A percentile compares a stretch with the other conserved stretches of the same genome.
phyloP scores from a whole-genome alignment of 2,797 vertebrate genomes.

The Leuciscus waleckii region DNA sequence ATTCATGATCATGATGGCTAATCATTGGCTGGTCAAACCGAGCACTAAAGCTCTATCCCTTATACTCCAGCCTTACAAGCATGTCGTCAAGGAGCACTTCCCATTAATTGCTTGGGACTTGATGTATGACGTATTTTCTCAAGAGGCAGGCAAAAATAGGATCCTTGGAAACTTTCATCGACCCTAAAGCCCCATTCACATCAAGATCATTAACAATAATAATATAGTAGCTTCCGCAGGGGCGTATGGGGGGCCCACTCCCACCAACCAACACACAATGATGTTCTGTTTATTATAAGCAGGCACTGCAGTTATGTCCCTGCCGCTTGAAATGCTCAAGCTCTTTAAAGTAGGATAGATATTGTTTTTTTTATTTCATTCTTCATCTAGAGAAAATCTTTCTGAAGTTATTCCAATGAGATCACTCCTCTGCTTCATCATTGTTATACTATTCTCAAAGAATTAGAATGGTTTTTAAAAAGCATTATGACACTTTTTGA shows the following conservation, averaged over 20 bases:
- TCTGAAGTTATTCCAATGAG: no score
- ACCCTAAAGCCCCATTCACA: not conserved
- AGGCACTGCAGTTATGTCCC: no score
- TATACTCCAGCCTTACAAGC: not conserved
- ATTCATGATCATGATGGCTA: conserved; percentile 14
- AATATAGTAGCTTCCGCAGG: not conserved
- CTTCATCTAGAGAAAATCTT: no score
- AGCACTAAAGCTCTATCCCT: not conserved
- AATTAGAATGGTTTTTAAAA: no score
- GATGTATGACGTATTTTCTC: conserved; percentile 28
- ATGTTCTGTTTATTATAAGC: no score
- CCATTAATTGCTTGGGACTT: conserved; percentile 7
- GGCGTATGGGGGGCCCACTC: not conserved
- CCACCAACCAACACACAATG: no score
- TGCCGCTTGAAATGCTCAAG: no score
- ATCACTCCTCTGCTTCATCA: no score
- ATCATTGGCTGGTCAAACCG: not conserved
- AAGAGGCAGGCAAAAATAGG: not conserved
- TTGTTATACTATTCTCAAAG: no score
- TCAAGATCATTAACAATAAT: not conserved
- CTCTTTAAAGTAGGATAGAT: no score
- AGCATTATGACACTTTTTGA: no score
- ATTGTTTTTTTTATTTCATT: no score
- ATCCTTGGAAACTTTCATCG: not conserved
- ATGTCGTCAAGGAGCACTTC: conserved; percentile 12